Evolutionary conservation across 2,113 vertebrate genomes (phyloP).

Genomic region (Heterocephalus glaber): DNA sequence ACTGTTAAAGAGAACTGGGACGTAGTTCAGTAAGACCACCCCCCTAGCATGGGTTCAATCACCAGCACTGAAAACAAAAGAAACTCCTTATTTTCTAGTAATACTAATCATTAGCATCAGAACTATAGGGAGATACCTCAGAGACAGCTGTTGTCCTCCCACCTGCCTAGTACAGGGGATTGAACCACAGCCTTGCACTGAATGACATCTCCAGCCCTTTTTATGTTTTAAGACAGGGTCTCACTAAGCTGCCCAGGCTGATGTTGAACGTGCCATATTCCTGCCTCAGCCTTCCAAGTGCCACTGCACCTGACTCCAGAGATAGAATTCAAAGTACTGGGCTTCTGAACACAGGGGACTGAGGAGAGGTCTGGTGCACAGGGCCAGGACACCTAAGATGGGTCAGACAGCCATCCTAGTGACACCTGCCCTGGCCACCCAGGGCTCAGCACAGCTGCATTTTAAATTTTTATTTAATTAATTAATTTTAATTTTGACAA

Average conservation of each 20-base stretch:
- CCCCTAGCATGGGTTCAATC: not conserved
- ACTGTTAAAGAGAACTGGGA: not conserved
- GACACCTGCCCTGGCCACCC: not conserved
- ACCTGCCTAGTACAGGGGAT: too few relatives aligned
- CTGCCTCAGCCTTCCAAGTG: not conserved
- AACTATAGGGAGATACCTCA: not conserved
- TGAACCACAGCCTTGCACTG: not conserved
- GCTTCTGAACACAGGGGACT: not conserved
- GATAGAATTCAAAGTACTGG: not conserved
- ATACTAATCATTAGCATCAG: not conserved
- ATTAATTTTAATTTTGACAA: too few relatives aligned
- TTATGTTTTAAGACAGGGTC: not conserved
- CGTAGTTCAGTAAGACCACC: not conserved
- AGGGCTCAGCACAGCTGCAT: not conserved
- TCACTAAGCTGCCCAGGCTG: not conserved
- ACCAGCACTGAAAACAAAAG: not conserved
- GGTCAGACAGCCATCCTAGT: not conserved
- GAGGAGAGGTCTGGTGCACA: not conserved
- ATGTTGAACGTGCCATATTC: not conserved
- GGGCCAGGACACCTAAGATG: not conserved
- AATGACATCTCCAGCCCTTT: not conserved
- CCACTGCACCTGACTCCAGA: not conserved
- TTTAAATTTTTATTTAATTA: too few relatives aligned
- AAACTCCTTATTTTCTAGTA: not conserved
- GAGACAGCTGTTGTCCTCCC: not conserved